Base-by-base conservation (phyloP, 2,113 vertebrate genomes). In the Brachypteracias leptosomus region DNA sequence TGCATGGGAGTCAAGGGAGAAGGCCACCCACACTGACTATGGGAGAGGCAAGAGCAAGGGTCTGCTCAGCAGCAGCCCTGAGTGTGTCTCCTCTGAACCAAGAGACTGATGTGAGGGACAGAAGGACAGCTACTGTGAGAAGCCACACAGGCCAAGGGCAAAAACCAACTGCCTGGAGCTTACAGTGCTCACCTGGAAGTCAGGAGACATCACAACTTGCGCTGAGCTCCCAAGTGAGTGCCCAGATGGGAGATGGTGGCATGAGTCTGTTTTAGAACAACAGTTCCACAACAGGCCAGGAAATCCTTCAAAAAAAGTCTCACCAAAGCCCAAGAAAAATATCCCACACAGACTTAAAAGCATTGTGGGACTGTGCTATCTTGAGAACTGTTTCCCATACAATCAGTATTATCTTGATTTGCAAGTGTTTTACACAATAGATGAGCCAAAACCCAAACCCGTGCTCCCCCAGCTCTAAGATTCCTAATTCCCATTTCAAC, bases 1-100 rank as follows among this genome's bases (percentile, higher is more conserved):
- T 49, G 76, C 81, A 73, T 87, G 87, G 70, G 84, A 87, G 87
- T 97, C 91, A 83, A 88, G 63, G 55, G 62, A 91, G 81, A 44
- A 82, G 94, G 87, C 95, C 95, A 96, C 94, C 91, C 94, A 94
- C 5, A 0, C 54, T 63, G 91, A 2, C 16, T 28, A 15, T 8
- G 58, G 80, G 73, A 92, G 92, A 90, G 75, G 66, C 1, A 2
- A 84, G 70, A 72, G 59, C 62, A 76, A 83, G 54, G 77, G 71
- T 76, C 66, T 36, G 57, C 65, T n/a, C 13, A 4, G 46, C 88
- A 65, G 85, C 63, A 81, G 72, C 79, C 26, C 31, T 11, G 28
- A 68, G 61, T 4, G 3, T 0, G 25, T 35, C 57, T 65, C 93
- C 61, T 59, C 22, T n/a, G 77, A 47, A 16, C 10, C 15, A 4